Evolutionary conservation across 92 coral and sea anemone species (phyloP).

Genomic region (Phenganax subtilis): DNA sequence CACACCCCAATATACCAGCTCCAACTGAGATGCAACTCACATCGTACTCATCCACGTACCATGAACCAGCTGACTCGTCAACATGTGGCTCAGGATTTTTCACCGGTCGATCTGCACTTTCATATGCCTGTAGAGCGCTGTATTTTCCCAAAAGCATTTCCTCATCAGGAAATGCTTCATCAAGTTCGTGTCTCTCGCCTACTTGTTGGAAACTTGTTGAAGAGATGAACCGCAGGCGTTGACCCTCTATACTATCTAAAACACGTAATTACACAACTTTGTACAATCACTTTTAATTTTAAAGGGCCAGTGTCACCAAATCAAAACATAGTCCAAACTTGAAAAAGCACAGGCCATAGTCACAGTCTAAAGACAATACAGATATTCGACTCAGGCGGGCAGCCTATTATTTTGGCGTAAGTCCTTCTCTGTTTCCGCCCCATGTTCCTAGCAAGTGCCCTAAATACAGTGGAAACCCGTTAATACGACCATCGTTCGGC

Average conservation of each 20-base stretch:
- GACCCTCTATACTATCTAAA: not conserved
- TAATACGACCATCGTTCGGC: too few species aligned
- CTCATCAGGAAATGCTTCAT: not conserved
- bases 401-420: too few species aligned
- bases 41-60: conserved; percentile 79
- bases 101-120: not conserved
- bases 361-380: too few species aligned
- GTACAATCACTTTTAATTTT: too few species aligned
- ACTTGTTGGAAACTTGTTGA: not conserved
- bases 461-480: too few species aligned
- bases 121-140: conserved; percentile 9
- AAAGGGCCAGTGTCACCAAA: too few species aligned
- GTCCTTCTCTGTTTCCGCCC: too few species aligned
- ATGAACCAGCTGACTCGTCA: conserved; percentile 71
- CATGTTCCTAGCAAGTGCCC: too few species aligned
- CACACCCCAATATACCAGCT: conserved; percentile 94
- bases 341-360: too few species aligned
- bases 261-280: not conserved
- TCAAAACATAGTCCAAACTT: too few species aligned
- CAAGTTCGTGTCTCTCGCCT: not conserved
- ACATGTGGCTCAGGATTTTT: conserved; percentile 51
- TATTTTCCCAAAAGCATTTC: conserved; percentile 6
- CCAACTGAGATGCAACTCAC: conserved; percentile 85
- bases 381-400: too few species aligned
- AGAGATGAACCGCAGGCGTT: not conserved